A percentile compares a stretch with the other conserved stretches of the same genome.
Conservation (phyloP, 2,113 vertebrate species). For the Stomatorhinus ivindoensis region DNA sequence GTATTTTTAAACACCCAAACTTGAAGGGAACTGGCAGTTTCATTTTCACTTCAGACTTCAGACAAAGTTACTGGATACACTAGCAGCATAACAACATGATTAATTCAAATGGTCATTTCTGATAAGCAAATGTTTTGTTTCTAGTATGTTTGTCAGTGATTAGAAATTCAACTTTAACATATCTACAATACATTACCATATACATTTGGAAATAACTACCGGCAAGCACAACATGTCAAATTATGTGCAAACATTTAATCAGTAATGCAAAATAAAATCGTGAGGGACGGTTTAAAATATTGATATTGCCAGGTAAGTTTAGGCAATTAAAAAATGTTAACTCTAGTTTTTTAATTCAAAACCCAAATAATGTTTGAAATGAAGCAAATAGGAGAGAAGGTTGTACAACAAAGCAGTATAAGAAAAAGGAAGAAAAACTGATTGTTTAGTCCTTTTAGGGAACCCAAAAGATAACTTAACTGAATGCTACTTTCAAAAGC, state of each 20-base stretch:
- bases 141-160: not conserved
- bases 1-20: not conserved
- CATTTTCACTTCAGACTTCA: not conserved
- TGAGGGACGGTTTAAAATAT: not conserved
- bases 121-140: not conserved
- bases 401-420: not conserved
- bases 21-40: not conserved
- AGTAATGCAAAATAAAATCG: not conserved
- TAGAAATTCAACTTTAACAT: not conserved
- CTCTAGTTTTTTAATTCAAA: not conserved
- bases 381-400: not conserved
- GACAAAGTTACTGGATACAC: not conserved
- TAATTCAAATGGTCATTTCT: not conserved
- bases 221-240: not conserved
- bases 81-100: not conserved
- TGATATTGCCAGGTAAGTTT: not conserved
- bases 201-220: not conserved
- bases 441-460: not conserved
- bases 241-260: not conserved
- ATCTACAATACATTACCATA: not conserved
- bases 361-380: not conserved
- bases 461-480: not conserved
- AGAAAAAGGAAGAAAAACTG: not conserved
- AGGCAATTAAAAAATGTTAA: not conserved
- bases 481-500: not conserved